Percentiles rank a stretch among this genome's conserved stretches.
phyloP scores from a whole-genome alignment of 2,113 vertebrate genomes.

The Spheniscus mendiculus region DNA sequence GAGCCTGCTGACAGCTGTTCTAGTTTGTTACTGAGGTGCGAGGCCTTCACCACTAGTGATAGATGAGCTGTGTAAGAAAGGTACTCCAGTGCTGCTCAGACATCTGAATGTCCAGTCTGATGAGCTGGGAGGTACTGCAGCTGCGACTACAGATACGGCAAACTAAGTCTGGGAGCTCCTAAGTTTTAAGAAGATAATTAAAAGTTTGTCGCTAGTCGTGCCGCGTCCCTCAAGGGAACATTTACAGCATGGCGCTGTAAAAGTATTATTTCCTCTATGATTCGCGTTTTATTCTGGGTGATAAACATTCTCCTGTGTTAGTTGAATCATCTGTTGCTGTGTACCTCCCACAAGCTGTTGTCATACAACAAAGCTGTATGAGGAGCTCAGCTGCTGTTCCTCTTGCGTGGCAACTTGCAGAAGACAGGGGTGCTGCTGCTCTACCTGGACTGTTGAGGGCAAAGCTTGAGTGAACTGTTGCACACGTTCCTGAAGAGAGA shows the following conservation, averaged over 20 bases:
- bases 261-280: accelerated
- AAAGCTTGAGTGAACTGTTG: too few species aligned
- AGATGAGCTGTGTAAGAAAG: neutral
- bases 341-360: neutral
- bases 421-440: too few species aligned
- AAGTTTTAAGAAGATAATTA: neutral
- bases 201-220: neutral
- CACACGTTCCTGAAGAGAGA: too few species aligned
- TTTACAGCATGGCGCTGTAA: neutral
- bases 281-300: neutral
- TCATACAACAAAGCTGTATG: neutral
- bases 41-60: neutral
- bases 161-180: neutral
- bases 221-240: neutral
- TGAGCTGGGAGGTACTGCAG: neutral
- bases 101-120: neutral
- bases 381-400: too few species aligned
- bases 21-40: neutral
- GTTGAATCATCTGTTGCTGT: neutral
- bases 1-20: neutral
- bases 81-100: neutral
- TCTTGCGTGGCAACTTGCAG: too few species aligned
- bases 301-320: neutral
- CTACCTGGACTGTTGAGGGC: too few species aligned
- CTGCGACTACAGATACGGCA: neutral